phyloP scores from a whole-genome alignment of 2,888 invertebrate genomes.

The Selenia dentaria region DNA sequence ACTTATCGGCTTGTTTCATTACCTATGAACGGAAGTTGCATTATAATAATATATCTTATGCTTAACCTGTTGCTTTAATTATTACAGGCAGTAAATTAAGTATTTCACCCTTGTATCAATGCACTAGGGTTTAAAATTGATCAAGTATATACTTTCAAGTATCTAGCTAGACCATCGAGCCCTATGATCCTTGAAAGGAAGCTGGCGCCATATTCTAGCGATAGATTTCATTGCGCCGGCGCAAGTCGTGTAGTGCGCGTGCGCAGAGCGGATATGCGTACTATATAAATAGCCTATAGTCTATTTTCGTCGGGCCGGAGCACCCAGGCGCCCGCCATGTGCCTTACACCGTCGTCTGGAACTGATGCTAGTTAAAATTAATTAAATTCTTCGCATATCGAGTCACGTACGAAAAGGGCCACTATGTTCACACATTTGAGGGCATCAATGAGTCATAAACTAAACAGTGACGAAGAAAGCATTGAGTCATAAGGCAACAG shows the following conservation, averaged over 20 bases:
- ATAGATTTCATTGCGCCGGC: constrained; percentile 48
- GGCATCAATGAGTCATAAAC: constrained; percentile 23
- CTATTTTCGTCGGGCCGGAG: constrained; percentile 75
- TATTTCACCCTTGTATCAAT: background rate
- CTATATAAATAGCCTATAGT: constrained; percentile 74
- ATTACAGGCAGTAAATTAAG: constrained; percentile 4
- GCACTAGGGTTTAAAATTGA: constrained; percentile 10
- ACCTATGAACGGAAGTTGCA: constrained; percentile 13
- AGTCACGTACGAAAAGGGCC: constrained; percentile 48
- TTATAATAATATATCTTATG: too few species aligned
- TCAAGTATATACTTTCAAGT: background rate
- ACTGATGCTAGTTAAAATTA: constrained; percentile 60
- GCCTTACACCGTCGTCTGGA: constrained; percentile 67
- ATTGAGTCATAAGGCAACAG: constrained; percentile 18
- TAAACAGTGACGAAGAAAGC: constrained; percentile 20
- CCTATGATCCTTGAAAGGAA: constrained; percentile 23
- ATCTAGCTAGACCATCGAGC: constrained; percentile 13
- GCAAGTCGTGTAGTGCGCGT: constrained; percentile 56
- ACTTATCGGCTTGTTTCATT: constrained; percentile 8
- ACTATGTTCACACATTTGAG: constrained; percentile 18
- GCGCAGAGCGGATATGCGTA: constrained; percentile 75
- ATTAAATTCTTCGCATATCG: constrained; percentile 67
- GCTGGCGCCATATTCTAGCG: constrained; percentile 56
- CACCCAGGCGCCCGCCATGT: constrained; percentile 75
- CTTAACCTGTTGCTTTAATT: too few species aligned